Evolutionary conservation across 2,888 invertebrate species (phyloP), one percentile per base, ranked within the genome.

Genomic region (Xestia sexstrigata): DNA sequence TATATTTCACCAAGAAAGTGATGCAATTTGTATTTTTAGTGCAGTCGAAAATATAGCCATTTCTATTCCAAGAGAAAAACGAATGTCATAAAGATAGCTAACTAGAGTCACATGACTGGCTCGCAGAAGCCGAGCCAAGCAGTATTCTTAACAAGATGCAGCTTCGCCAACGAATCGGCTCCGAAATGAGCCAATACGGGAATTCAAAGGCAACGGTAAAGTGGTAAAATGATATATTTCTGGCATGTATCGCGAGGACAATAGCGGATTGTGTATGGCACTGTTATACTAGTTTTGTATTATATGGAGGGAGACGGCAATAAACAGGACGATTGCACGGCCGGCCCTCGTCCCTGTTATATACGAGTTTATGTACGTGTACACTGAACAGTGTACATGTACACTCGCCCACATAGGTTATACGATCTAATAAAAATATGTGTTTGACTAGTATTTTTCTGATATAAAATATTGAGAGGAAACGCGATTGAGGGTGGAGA

Each of bases 171-270:
- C 87, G 87, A 89, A 87, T 85, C 86, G 79, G 88, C 87, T 84
- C 81, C 88, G 86, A 91, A 91, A 92, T 88, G 88, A 90, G 89
- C 88, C 89, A 91, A 89, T 89, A 90, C 85, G 85, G 80, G 90
- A 90, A 88, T 90, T 87, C 90, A 90, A 88, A 92, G 89, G 90
- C 89, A 92, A 91, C 91, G 88, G 88, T 92, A 92, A 93, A 91
- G 93, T 91, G 93, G 89, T 89, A 85, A 91, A 91, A 93, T 93
- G 93, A 93, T 93, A 91, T 90, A 93, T 93, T 87, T 87, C 83
- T 89, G 85, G 83, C 86, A 82, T 84, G 84, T 84, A 83, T 87
- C 79, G 84, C 86, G 84, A 86, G 85, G 87, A 88, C 87, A 88
- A 92, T 91, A 80, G 91, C 75, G 89, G 84, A 83, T 90, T 89